These are phyloP conservation scores for Petrolisthes manimaculis DNA, from an alignment of 2,888 invertebrate species.

Conservation along the genomic window DNA sequence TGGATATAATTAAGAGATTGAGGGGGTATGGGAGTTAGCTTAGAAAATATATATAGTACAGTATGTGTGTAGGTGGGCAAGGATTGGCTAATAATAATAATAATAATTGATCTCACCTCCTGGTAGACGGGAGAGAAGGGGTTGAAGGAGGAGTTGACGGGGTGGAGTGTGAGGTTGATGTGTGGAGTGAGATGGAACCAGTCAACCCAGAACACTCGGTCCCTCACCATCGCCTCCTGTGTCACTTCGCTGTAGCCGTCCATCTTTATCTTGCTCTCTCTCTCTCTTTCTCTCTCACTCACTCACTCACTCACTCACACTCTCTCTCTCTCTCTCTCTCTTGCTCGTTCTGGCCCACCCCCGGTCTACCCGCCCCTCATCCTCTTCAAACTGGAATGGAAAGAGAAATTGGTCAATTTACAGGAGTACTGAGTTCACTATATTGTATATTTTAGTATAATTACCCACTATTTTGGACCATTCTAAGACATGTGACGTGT, in stretches of 20 bases:
- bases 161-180: conserved; percentile 65
- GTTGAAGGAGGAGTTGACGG: conserved; percentile 61
- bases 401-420: too few relatives aligned
- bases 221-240: conserved; percentile 41
- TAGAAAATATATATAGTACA: too few relatives aligned
- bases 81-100: not conserved
- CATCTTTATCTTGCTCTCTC: not conserved
- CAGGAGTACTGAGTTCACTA: too few relatives aligned
- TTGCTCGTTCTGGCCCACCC: not conserved
- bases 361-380: not conserved
- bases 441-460: too few relatives aligned
- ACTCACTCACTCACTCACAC: not conserved
- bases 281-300: not conserved
- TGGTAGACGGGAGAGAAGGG: conserved; percentile 64
- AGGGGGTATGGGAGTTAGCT: too few relatives aligned
- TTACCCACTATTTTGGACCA: too few relatives aligned
- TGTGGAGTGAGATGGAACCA: conserved; percentile 64
- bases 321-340: not conserved
- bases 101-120: conserved; percentile 51
- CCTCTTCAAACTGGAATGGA: not conserved
- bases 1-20: too few relatives aligned
- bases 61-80: too few relatives aligned
- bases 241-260: conserved; percentile 39
- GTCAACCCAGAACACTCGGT: conserved; percentile 63
- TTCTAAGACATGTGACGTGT: too few relatives aligned